Evolutionary conservation across 2,113 vertebrate genomes (phyloP).

Genomic region (Brachirus orientalis): DNA sequence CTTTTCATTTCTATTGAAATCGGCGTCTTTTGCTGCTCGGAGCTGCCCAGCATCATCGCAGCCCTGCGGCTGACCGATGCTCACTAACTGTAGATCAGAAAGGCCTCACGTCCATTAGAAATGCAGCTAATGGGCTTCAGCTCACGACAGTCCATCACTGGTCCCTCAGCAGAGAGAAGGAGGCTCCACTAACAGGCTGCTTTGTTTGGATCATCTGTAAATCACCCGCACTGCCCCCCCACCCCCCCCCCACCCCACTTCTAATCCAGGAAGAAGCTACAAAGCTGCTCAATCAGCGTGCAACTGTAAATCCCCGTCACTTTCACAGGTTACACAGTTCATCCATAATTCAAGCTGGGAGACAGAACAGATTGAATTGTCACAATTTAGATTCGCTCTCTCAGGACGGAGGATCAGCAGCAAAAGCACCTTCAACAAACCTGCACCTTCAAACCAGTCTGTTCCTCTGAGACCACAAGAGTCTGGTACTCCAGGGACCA

Average conservation of each 20-base stretch:
- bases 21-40: no score
- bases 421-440: no score
- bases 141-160: constrained; percentile 43
- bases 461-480: no score
- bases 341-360: constrained; percentile 68
- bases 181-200: constrained; percentile 30
- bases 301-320: constrained; percentile 43
- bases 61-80: no score
- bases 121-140: constrained; percentile 49
- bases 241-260: no score
- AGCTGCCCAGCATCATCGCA: no score
- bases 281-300: constrained; percentile 46
- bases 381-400: constrained; percentile 49
- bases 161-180: constrained; percentile 14
- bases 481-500: no score
- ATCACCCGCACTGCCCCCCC: constrained; percentile 49
- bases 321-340: constrained; percentile 47
- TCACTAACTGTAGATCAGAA: no score
- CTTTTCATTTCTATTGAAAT: no score
- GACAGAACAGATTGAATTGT: constrained; percentile 70
- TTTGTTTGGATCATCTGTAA: constrained; percentile 31
- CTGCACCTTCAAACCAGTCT: no score
- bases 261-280: constrained; percentile 20
- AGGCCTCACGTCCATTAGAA: no score
- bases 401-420: no score